Evolutionary conservation across 35 echinoderm and acorn worm genomes (phyloP).

Genomic region (Stichopus chloronotus): DNA sequence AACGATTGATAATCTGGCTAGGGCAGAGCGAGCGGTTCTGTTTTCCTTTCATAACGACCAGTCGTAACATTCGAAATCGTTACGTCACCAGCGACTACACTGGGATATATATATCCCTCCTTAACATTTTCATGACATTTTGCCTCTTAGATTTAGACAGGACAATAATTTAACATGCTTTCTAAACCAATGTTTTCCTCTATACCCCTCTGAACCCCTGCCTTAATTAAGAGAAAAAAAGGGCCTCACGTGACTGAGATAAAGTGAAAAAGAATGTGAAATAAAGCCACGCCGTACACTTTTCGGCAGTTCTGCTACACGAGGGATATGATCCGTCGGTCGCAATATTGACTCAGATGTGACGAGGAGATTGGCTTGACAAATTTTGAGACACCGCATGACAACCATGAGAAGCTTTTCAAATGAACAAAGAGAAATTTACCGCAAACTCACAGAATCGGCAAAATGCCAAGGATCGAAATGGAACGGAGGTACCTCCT

Average conservation of each 20-base stretch:
- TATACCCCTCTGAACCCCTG: neutral
- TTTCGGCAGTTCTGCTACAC: neutral
- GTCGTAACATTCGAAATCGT: too few species aligned
- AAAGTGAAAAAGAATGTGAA: too few species aligned
- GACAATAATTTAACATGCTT: neutral
- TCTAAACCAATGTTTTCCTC: neutral
- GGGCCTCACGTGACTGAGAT: too few species aligned
- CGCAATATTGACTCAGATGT: neutral
- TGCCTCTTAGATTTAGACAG: neutral
- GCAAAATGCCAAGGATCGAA: too few species aligned
- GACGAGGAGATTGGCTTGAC: neutral
- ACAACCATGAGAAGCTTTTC: neutral
- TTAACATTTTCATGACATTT: too few species aligned
- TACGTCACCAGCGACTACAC: too few species aligned
- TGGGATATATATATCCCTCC: too few species aligned
- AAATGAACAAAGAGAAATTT: neutral
- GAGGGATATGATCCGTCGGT: neutral
- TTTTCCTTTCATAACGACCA: too few species aligned
- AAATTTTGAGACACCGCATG: neutral
- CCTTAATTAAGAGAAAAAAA: too few species aligned
- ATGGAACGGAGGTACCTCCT: too few species aligned
- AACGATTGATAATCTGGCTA: too few species aligned
- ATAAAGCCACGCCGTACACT: neutral
- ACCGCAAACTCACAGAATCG: neutral
- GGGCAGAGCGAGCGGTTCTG: too few species aligned